Evolutionary conservation across 2,113 vertebrate species (phyloP).

Genomic region (Bothrops jararaca): DNA sequence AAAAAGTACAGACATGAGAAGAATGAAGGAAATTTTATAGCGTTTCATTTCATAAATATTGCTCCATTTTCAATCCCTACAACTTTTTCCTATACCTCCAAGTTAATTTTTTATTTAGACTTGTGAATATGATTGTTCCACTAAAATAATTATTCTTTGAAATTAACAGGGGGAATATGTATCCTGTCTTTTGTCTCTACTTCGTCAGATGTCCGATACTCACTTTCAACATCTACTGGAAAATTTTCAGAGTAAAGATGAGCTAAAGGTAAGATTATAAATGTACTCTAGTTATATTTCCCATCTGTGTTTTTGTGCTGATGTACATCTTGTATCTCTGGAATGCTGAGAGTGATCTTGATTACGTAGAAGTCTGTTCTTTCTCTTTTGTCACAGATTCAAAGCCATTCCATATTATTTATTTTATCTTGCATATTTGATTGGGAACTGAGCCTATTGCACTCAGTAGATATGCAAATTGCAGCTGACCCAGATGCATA

Average conservation of each 20-base stretch:
- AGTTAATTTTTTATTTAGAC: conserved; percentile 14
- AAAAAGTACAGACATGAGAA: neutral
- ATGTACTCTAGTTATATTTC: neutral
- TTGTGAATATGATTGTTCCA: conserved; percentile 12
- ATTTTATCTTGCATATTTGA: neutral
- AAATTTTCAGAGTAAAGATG: conserved; percentile 98
- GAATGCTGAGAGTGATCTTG: neutral
- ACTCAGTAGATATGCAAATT: neutral
- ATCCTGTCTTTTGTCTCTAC: conserved; percentile 94
- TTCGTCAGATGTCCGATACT: conserved; percentile 95
- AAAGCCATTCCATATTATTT: neutral
- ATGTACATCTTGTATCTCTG: neutral
- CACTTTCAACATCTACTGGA: conserved; percentile 95
- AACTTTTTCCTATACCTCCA: conserved; percentile 62
- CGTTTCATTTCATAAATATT: conserved; percentile 63
- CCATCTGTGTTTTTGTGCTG: neutral
- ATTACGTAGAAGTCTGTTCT: neutral
- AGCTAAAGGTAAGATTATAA: conserved; percentile 83
- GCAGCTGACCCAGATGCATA: neutral
- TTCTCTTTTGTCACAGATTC: neutral
- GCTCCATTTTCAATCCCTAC: conserved; percentile 74
- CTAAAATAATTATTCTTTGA: conserved; percentile 58
- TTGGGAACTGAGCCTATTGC: neutral
- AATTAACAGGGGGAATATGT: conserved; percentile 91
- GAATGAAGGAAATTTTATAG: conserved; percentile 25